Evolutionary conservation across 2,113 vertebrate genomes (phyloP).

Genomic region (Steatornis caripensis): DNA sequence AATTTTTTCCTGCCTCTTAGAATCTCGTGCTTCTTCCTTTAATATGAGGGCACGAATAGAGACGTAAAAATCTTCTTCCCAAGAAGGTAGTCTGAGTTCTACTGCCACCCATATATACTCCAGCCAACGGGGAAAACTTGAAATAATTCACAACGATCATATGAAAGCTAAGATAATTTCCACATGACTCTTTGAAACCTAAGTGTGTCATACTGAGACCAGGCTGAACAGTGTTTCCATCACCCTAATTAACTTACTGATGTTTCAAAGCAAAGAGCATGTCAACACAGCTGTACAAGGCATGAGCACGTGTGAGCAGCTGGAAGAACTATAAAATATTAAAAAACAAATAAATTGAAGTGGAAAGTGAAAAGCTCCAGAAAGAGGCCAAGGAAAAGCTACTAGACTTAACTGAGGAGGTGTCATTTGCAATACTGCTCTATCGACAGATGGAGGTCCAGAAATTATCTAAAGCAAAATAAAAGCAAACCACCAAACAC

Average conservation of each 20-base stretch:
- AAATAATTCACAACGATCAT: neutral
- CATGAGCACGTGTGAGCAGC: slow-evolving; percentile 28
- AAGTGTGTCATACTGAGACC: neutral
- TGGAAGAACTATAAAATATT: slow-evolving; percentile 56
- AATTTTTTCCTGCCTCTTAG: neutral
- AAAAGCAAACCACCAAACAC: slow-evolving; percentile 65
- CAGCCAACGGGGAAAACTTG: neutral
- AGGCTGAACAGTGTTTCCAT: slow-evolving; percentile 46
- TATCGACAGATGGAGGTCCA: slow-evolving; percentile 58
- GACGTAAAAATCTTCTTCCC: neutral
- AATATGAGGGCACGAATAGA: neutral
- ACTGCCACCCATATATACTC: neutral
- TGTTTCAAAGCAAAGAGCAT: slow-evolving; percentile 64
- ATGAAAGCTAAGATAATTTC: slow-evolving; percentile 4
- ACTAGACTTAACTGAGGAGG: slow-evolving; percentile 49
- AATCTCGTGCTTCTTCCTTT: neutral
- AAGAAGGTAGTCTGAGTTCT: neutral
- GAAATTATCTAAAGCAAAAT: slow-evolving; percentile 56
- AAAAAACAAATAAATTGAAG: slow-evolving; percentile 55
- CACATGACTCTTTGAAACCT: neutral
- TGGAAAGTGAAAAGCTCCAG: slow-evolving; percentile 37
- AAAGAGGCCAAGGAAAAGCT: slow-evolving; percentile 46
- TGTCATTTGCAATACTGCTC: slow-evolving; percentile 48
- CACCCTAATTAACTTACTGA: slow-evolving; percentile 61
- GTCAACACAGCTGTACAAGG: slow-evolving; percentile 51